Evolutionary conservation across 2,113 vertebrate species (phyloP).

Genomic region (Indicator maculatus): DNA sequence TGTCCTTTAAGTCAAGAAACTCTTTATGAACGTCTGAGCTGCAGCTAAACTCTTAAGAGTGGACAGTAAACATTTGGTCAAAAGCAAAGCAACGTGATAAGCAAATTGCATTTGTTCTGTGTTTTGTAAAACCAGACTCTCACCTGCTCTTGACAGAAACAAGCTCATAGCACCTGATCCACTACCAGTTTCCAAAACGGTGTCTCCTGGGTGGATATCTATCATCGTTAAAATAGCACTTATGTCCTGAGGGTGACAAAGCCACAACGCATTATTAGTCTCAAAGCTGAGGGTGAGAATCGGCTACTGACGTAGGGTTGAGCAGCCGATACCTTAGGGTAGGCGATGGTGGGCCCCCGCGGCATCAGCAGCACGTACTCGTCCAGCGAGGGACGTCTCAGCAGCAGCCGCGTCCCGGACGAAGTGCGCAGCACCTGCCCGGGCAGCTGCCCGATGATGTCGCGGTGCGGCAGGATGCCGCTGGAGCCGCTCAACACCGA

Average conservation of each 20-base stretch:
- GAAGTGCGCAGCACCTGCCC: constrained; percentile 73
- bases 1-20: background rate
- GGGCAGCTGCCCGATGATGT: constrained; percentile 75
- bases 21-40: rapidly evolving
- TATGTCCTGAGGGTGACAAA: constrained; percentile 75
- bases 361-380: constrained; percentile 89
- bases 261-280: rapidly evolving
- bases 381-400: constrained; percentile 83
- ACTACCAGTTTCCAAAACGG: constrained; percentile 86
- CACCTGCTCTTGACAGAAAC: constrained; percentile 93
- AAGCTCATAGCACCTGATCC: constrained; percentile 90
- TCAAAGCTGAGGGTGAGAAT: rapidly evolving
- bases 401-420: constrained; percentile 62
- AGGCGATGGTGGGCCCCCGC: constrained; percentile 82
- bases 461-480: constrained; percentile 74
- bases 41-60: background rate
- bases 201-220: constrained; percentile 86
- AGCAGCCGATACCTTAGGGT: constrained; percentile 83
- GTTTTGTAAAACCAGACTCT: background rate
- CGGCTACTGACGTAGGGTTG: rapidly evolving
- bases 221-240: constrained; percentile 81
- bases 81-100: rapidly evolving
- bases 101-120: rapidly evolving
- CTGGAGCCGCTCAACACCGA: constrained; percentile 67
- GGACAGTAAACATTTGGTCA: rapidly evolving